A percentile compares a stretch with the other conserved stretches of the same genome.
phyloP scores from a whole-genome alignment of 2,113 vertebrate genomes.

The Rostratula benghalensis region DNA sequence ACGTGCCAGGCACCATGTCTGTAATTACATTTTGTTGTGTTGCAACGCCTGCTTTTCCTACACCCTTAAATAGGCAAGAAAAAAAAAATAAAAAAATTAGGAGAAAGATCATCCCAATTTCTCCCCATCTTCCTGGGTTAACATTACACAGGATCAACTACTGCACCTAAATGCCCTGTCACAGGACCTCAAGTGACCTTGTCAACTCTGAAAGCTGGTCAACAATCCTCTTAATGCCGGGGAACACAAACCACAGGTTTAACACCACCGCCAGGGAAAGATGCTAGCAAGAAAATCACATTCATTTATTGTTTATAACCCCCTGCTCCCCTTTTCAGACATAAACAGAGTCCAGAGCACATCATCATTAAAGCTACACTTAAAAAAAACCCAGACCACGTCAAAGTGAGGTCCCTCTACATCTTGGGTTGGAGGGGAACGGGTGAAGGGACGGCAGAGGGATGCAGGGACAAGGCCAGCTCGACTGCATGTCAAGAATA shows the following conservation, averaged over 20 bases:
- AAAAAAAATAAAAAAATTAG: conserved; percentile 14
- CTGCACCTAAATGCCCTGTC: conserved; percentile 57
- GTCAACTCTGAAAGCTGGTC: conserved; percentile 64
- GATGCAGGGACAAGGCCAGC: not conserved
- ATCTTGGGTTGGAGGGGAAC: not conserved
- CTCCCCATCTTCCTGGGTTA: conserved; percentile 25
- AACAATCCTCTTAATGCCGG: conserved; percentile 60
- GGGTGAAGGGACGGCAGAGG: not conserved
- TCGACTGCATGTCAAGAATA: not conserved
- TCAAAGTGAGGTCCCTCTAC: not conserved
- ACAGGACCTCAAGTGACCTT: conserved; percentile 69
- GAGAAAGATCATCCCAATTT: conserved; percentile 48
- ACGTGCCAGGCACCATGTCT: conserved; percentile 50
- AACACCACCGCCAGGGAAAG: not conserved
- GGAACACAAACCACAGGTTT: conserved; percentile 22
- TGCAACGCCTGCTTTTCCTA: conserved; percentile 58
- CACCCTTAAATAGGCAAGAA: conserved; percentile 54
- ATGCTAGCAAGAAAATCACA: conserved; percentile 46
- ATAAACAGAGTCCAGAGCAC: not conserved
- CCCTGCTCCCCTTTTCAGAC: not conserved
- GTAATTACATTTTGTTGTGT: conserved; percentile 57
- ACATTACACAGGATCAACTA: conserved; percentile 41
- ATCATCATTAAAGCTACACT: not conserved
- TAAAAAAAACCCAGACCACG: not conserved
- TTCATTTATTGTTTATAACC: not conserved